These are phyloP conservation scores for Pseudochromis fuscus DNA, from an alignment of 2,797 vertebrate species.

Conservation along the genomic window DNA sequence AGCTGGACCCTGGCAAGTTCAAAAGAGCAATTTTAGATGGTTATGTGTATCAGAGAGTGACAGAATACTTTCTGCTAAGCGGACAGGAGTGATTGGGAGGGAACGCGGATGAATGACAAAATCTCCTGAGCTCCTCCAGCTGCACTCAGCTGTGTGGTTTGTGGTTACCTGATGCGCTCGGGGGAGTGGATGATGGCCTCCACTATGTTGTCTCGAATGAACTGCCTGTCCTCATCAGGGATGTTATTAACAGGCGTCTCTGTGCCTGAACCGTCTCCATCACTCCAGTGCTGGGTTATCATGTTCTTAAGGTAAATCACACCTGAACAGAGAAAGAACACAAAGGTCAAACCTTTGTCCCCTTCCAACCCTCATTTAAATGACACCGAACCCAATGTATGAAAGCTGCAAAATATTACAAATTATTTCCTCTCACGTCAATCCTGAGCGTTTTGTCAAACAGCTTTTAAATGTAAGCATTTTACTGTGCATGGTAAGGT, in stretches of 20 bases:
- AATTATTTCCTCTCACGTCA: neutral
- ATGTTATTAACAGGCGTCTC: conserved; percentile 93
- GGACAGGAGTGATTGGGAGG: neutral
- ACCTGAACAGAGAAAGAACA: conserved; percentile 80
- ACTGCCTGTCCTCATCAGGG: conserved; percentile 96
- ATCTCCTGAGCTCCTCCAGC: neutral
- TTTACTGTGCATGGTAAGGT: too few relatives aligned
- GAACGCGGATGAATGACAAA: neutral
- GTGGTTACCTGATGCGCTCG: conserved; percentile 94
- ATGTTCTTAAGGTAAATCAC: conserved; percentile 99
- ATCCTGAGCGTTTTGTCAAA: neutral
- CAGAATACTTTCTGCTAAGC: neutral
- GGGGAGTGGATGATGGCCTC: conserved; percentile 99
- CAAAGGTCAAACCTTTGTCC: neutral
- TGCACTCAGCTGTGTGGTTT: neutral
- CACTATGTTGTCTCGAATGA: conserved; percentile 97
- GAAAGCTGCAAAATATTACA: neutral
- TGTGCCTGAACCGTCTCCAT: conserved; percentile 89
- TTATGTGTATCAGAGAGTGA: conserved; percentile 17
- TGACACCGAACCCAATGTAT: neutral
- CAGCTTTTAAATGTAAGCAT: too few relatives aligned
- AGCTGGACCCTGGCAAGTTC: conserved; percentile 91
- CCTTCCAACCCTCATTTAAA: neutral
- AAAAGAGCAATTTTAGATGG: conserved; percentile 18
- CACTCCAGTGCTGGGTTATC: conserved; percentile 98